Evolutionary conservation across 1,140 invertebrate species (phyloP), one percentile per base, ranked within the genome.

Genomic region (Idris sp.): DNA sequence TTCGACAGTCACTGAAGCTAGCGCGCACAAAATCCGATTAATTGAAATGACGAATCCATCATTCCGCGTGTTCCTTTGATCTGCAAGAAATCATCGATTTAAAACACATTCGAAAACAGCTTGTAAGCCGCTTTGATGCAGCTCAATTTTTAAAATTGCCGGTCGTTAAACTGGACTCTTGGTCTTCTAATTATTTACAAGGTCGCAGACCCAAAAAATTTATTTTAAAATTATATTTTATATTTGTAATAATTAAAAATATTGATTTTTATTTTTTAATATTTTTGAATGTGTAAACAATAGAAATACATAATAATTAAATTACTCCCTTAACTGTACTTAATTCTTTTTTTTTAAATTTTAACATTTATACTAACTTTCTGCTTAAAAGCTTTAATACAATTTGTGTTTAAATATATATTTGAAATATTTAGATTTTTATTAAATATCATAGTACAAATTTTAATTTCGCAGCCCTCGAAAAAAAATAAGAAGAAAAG

Each of bases 211-310:
- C n/a, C n/a, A n/a, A n/a, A n/a, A n/a, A n/a, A n/a, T n/a, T n/a
- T n/a, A n/a, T n/a, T n/a, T n/a, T n/a, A n/a, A n/a, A n/a, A n/a
- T n/a, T n/a, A n/a, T n/a, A n/a, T n/a, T n/a, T n/a, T n/a, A n/a
- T n/a, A n/a, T n/a, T n/a, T n/a, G n/a, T n/a, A n/a, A n/a, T n/a
- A n/a, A n/a, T n/a, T n/a, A n/a, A n/a, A n/a, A n/a, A n/a, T n/a
- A n/a, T n/a, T n/a, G n/a, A n/a, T n/a, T n/a, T n/a, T 61, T 71
- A 71, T 71, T 71, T 71, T 61, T 61, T 54, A 38, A 30, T 28
- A 36, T 35, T 59, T 38, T 15, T 14, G 46, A 43, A 43, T 44
- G 25, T n/a, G 41, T 46, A 26, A 31, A 18, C 15, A 1, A 1
- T 30, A 46, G 30, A 49, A n/a, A n/a, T n/a, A n/a, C n/a, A n/a